A percentile compares a stretch with the other conserved stretches of the same genome.
phyloP scores from a whole-genome alignment of 2,113 vertebrate genomes.

The Lates calcarifer region DNA sequence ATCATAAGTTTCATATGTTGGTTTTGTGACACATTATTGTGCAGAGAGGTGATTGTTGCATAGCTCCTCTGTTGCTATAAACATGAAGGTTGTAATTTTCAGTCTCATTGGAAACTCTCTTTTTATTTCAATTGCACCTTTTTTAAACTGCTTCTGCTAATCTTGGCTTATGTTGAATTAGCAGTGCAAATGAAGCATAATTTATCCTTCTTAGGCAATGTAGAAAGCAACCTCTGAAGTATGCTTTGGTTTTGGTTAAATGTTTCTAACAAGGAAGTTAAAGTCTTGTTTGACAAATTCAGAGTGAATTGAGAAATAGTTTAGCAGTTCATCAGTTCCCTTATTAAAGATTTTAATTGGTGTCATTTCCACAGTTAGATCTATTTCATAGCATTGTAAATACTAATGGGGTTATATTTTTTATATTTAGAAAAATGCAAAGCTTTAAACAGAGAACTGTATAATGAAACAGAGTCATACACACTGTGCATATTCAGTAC shows the following conservation, averaged over 20 bases:
- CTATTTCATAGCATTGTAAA: conserved; percentile 19
- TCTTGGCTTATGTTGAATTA: conserved; percentile 68
- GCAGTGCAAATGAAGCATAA: conserved; percentile 56
- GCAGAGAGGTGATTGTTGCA: conserved; percentile 39
- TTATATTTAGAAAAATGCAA: conserved; percentile 31
- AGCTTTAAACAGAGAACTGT: conserved; percentile 8
- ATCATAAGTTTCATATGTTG: conserved; percentile 69
- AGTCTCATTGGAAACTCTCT: conserved; percentile 32
- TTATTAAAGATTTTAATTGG: conserved; percentile 25
- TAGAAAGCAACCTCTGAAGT: conserved; percentile 33
- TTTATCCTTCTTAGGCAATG: conserved; percentile 52
- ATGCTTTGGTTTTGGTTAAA: conserved; percentile 47
- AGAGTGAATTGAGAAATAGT: conserved; percentile 21
- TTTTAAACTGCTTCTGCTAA: conserved; percentile 44
- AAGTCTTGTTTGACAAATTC: conserved; percentile 35
- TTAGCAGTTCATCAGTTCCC: conserved; percentile 37
- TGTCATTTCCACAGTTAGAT: conserved; percentile 17
- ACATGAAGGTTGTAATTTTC: conserved; percentile 59
- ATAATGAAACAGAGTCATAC: conserved; percentile 70
- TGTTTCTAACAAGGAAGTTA: conserved; percentile 34
- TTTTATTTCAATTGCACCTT: conserved; percentile 49
- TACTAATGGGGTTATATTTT: conserved; percentile 14
- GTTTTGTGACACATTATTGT: conserved; percentile 68
- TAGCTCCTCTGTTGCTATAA: conserved; percentile 37
- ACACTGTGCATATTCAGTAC: conserved; percentile 61